A percentile compares a stretch with the other conserved stretches of the same genome.
Evolutionary conservation across 1,140 invertebrate species (phyloP).

Genomic region (Adelges cooleyi): DNA sequence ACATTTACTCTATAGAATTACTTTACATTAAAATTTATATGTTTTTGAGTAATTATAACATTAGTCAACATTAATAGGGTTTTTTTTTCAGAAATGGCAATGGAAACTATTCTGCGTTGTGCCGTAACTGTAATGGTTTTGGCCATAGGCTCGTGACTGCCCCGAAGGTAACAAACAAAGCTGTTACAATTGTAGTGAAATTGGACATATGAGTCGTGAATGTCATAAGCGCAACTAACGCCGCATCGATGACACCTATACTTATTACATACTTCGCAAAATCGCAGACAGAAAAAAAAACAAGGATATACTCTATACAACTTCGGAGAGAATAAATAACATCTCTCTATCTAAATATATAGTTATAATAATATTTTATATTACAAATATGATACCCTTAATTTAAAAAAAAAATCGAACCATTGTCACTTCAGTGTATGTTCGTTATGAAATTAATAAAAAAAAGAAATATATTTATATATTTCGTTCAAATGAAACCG

Average conservation of each 20-base stretch:
- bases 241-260: not conserved
- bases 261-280: not conserved
- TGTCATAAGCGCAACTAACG: conserved; percentile 26
- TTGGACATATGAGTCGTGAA: conserved; percentile 28
- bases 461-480: not conserved
- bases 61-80: no score
- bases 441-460: no score
- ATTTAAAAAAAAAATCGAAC: no score
- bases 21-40: no score
- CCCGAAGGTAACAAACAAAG: conserved; percentile 29
- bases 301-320: not conserved
- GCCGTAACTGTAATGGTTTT: conserved; percentile 27
- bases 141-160: conserved; percentile 30
- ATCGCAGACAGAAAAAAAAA: conserved; percentile 3
- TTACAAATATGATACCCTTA: not conserved
- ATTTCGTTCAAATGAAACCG: no score
- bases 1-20: no score
- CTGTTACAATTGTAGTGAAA: conserved; percentile 29
- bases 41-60: no score
- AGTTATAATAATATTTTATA: not conserved
- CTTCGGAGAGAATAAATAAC: conserved; percentile 1
- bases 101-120: conserved; percentile 12
- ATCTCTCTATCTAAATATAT: not conserved
- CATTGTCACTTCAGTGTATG: not conserved
- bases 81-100: conserved; percentile 21